phyloP scores from a whole-genome alignment of 2,113 vertebrate genomes.

The Glareola pratincola region DNA sequence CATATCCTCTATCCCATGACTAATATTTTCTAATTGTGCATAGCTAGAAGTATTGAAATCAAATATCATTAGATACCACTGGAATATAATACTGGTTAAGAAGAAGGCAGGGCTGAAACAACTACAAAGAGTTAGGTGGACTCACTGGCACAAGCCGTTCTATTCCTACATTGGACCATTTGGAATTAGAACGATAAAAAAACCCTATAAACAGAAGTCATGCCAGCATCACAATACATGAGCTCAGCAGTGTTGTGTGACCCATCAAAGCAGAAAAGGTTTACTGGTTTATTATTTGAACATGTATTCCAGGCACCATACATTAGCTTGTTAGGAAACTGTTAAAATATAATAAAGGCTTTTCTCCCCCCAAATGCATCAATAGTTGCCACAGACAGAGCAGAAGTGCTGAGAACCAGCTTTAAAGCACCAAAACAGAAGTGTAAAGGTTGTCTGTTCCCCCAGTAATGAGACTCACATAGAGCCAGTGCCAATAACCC shows the following conservation, averaged over 20 bases:
- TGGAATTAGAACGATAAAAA: constrained; percentile 13
- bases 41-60: constrained; percentile 76
- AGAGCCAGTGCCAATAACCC: background rate
- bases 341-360: background rate
- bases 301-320: constrained; percentile 10
- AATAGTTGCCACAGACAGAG: background rate
- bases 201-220: background rate
- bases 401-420: constrained; percentile 32
- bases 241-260: constrained; percentile 17
- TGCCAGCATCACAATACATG: background rate
- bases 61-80: constrained; percentile 75
- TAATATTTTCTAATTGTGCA: constrained; percentile 78
- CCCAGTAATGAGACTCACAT: rapidly evolving
- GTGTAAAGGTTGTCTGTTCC: background rate
- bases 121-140: constrained; percentile 56
- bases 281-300: constrained; percentile 20
- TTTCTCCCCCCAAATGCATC: background rate
- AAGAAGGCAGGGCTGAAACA: constrained; percentile 51
- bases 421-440: constrained; percentile 55
- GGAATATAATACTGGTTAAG: constrained; percentile 76
- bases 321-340: background rate
- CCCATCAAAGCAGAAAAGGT: background rate
- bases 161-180: constrained; percentile 4
- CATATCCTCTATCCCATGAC: constrained; percentile 39
- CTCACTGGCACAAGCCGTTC: constrained; percentile 30